Conservation (phyloP, 2,113 vertebrate genomes). For the human region DNA sequence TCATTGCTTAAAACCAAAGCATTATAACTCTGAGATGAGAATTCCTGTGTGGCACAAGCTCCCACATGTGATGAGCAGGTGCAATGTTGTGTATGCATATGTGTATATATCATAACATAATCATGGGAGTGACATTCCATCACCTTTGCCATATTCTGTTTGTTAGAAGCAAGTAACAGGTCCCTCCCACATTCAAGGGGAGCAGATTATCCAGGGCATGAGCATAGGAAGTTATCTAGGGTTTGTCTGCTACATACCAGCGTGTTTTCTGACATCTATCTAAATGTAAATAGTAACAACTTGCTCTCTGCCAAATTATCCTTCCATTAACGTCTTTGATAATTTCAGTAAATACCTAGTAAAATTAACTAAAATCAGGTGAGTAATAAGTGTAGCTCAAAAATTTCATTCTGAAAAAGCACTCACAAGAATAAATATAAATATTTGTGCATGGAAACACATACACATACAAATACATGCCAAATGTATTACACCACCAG, state of each 20-base stretch:
- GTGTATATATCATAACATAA: background rate
- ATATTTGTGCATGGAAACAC: background rate
- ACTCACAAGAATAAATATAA: background rate
- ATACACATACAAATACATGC: background rate
- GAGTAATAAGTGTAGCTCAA: background rate
- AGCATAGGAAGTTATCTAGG: background rate
- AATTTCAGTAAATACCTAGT: background rate
- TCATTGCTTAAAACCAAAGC: background rate
- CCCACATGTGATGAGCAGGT: background rate
- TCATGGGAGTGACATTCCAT: background rate
- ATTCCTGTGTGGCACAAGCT: background rate
- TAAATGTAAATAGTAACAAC: background rate
- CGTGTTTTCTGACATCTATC: background rate
- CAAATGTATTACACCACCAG: background rate
- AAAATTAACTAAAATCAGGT: slow-evolving; percentile 2
- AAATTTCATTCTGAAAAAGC: background rate
- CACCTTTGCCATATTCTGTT: background rate
- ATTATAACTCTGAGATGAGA: background rate
- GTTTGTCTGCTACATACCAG: background rate
- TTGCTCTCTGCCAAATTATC: background rate
- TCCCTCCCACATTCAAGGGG: too few species aligned
- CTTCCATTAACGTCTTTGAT: slow-evolving; percentile 3
- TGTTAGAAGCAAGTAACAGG: background rate
- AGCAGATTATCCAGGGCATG: background rate
- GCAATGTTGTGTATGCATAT: background rate